These are phyloP conservation scores for Dimorphilus gyrociliatus DNA, from an alignment of 2,888 invertebrate genomes.

Conservation along the genomic window DNA sequence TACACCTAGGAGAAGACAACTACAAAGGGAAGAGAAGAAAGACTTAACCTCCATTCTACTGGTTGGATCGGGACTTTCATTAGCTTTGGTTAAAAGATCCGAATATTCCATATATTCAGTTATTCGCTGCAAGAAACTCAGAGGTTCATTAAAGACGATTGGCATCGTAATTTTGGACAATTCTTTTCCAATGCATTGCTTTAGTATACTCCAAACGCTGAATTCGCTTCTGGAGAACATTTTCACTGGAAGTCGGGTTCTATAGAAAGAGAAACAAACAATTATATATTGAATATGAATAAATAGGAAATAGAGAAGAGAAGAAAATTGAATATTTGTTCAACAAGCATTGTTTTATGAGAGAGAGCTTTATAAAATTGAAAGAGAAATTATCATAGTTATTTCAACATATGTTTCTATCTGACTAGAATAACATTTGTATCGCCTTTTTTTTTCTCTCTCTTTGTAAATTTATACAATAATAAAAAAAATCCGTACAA, in stretches of 20 bases:
- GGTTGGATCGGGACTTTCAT: constrained; percentile 58
- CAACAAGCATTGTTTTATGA: too few species aligned
- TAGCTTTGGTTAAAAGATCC: constrained; percentile 54
- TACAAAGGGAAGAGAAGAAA: neutral
- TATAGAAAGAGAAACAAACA: constrained; percentile 13
- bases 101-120: constrained; percentile 87
- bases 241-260: constrained; percentile 35
- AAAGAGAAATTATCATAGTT: too few species aligned
- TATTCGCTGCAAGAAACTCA: constrained; percentile 82
- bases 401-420: too few species aligned
- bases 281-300: too few species aligned
- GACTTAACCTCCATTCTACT: constrained; percentile 64
- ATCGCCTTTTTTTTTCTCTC: too few species aligned
- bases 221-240: constrained; percentile 50
- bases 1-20: neutral
- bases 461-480: too few species aligned
- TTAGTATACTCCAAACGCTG: constrained; percentile 74
- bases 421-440: too few species aligned
- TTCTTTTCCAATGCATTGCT: constrained; percentile 67
- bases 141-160: constrained; percentile 84
- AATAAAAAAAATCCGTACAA: too few species aligned
- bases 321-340: too few species aligned
- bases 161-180: constrained; percentile 92
- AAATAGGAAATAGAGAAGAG: too few species aligned
- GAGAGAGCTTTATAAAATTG: too few species aligned